A percentile compares a stretch with the other conserved stretches of the same genome.
Conservation (phyloP, 2,797 vertebrate genomes). For the Acipenser oxyrinchus region DNA sequence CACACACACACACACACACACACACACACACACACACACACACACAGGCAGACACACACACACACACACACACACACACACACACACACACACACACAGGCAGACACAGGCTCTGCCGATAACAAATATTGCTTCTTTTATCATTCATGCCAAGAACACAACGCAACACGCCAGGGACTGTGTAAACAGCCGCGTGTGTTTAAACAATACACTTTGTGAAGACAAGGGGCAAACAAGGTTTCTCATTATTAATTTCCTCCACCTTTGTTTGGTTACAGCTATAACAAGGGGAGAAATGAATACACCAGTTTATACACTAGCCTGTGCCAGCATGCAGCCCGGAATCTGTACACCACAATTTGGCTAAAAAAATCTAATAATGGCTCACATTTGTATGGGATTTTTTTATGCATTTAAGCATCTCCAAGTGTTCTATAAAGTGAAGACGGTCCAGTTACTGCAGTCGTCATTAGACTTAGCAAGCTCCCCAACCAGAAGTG, state of each 20-base stretch:
- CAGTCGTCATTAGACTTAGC: not conserved
- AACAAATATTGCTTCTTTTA: not conserved
- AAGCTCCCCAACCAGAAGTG: too few relatives aligned
- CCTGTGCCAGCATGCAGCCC: not conserved
- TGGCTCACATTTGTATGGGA: not conserved
- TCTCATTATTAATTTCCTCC: not conserved
- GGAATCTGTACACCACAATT: not conserved
- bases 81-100: too few relatives aligned
- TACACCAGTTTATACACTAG: not conserved
- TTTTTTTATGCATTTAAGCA: not conserved
- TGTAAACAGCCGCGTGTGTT: not conserved
- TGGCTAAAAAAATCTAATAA: not conserved
- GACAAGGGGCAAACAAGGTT: not conserved
- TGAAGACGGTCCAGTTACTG: not conserved
- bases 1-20: too few relatives aligned
- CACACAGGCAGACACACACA: too few relatives aligned
- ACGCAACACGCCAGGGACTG: not conserved
- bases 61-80: too few relatives aligned
- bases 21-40: too few relatives aligned
- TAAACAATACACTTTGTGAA: not conserved
- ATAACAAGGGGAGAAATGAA: not conserved
- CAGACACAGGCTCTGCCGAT: not conserved
- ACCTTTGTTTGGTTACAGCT: not conserved
- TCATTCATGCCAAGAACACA: not conserved
- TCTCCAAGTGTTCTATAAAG: not conserved